These are phyloP conservation scores for Philereme vetulata DNA, from an alignment of 2,888 invertebrate species.

Conservation along the genomic window DNA sequence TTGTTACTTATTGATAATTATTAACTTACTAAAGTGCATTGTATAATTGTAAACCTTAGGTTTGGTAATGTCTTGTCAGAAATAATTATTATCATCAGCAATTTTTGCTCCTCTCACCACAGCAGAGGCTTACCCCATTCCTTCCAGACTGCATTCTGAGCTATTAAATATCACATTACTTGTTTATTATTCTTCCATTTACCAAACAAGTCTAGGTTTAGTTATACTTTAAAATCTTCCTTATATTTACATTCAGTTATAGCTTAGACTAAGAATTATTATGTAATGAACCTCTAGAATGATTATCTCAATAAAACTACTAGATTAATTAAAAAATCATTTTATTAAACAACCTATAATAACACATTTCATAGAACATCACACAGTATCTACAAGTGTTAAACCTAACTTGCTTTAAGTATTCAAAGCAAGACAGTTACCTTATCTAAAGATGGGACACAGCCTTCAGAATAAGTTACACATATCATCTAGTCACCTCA, in stretches of 20 bases:
- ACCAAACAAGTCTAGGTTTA: not conserved
- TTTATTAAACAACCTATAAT: conserved; percentile 48
- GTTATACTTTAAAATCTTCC: not conserved
- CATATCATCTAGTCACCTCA: conserved; percentile 43
- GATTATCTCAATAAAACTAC: conserved; percentile 39
- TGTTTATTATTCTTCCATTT: too few relatives aligned
- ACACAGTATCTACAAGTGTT: conserved; percentile 36
- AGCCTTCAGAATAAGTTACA: conserved; percentile 27
- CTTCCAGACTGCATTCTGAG: too few relatives aligned
- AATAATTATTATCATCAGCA: too few relatives aligned
- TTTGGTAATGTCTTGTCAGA: too few relatives aligned
- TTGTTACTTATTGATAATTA: too few relatives aligned
- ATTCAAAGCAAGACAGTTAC: conserved; percentile 12
- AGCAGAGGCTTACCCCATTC: too few relatives aligned
- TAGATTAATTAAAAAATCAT: conserved; percentile 46
- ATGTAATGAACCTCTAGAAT: conserved; percentile 10
- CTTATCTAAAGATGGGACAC: conserved; percentile 33
- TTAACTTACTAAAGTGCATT: too few relatives aligned
- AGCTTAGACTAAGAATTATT: not conserved
- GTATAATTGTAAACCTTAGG: too few relatives aligned
- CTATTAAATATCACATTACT: too few relatives aligned
- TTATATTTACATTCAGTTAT: not conserved
- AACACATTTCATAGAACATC: conserved; percentile 45
- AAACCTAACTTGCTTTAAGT: conserved; percentile 20
- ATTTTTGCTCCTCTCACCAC: too few relatives aligned